Evolutionary conservation across 2,113 vertebrate species (phyloP).

Genomic region (Zosterops japonicus): DNA sequence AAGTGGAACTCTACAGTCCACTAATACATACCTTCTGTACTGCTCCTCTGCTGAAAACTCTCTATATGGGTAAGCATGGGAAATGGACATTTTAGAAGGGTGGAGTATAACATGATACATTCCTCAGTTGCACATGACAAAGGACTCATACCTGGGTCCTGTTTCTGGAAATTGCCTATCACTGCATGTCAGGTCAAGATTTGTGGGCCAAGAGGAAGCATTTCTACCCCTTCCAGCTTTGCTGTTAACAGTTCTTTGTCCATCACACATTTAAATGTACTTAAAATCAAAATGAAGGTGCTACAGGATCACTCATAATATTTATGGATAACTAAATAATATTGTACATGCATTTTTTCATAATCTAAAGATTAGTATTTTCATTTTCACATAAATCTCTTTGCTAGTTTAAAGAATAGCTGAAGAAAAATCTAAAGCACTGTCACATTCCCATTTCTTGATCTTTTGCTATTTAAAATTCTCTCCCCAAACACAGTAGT

Average conservation of each 20-base stretch:
- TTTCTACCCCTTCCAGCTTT: neutral
- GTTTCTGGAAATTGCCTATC: constrained; percentile 33
- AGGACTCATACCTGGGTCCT: neutral
- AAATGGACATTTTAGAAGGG: neutral
- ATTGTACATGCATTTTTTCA: neutral
- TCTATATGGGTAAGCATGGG: neutral
- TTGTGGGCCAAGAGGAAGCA: neutral
- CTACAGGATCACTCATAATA: neutral
- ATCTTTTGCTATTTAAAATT: neutral
- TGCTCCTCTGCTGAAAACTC: neutral
- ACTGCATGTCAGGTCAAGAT: neutral
- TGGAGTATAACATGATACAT: neutral
- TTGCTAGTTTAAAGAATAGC: neutral
- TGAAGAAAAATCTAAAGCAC: neutral
- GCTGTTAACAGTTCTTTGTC: neutral
- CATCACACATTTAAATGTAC: neutral
- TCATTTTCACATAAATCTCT: neutral
- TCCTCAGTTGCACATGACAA: neutral
- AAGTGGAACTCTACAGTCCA: neutral
- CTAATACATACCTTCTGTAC: neutral
- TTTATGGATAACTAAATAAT: neutral
- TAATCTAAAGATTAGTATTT: neutral
- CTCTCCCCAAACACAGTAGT: neutral
- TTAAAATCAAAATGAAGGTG: neutral
- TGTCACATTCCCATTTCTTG: neutral